phyloP scores from a whole-genome alignment of 2,797 vertebrate species.

The Molossus molossus region DNA sequence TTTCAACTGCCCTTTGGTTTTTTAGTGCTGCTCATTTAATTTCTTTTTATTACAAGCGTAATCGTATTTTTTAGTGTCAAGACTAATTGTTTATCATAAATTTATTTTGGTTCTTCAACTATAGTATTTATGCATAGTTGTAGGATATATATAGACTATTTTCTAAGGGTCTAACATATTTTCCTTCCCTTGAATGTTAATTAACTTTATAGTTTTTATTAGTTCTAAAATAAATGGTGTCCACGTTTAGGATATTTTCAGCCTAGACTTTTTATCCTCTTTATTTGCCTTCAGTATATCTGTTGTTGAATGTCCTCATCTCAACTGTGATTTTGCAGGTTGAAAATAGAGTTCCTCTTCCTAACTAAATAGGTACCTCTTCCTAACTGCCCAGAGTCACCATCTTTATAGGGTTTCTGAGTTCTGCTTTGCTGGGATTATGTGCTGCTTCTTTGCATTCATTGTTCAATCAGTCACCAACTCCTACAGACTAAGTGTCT shows the following conservation, averaged over 20 bases:
- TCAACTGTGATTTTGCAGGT: neutral
- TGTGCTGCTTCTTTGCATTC: neutral
- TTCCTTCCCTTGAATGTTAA: conserved; percentile 34
- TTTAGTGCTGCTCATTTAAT: conserved; percentile 39
- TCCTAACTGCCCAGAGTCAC: neutral
- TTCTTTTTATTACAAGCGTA: conserved; percentile 49
- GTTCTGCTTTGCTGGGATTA: neutral
- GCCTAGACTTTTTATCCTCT: neutral
- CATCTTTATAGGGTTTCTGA: neutral
- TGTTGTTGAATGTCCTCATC: conserved; percentile 11
- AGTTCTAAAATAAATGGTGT: conserved; percentile 62
- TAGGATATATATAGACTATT: conserved; percentile 10
- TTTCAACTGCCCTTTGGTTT: conserved; percentile 9
- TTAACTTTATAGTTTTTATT: conserved; percentile 44
- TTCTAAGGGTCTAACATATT: conserved; percentile 37
- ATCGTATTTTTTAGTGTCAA: neutral
- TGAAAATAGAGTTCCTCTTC: conserved; percentile 18
- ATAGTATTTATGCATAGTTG: conserved; percentile 1
- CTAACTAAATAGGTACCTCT: neutral
- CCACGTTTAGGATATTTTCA: conserved; percentile 46
- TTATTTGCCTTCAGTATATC: conserved; percentile 4
- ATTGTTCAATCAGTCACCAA: neutral
- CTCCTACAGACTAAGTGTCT: neutral
- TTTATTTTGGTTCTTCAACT: conserved; percentile 53
- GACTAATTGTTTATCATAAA: conserved; percentile 49